Conservation (phyloP, 1,140 invertebrate genomes). For the Cydia pomonella region DNA sequence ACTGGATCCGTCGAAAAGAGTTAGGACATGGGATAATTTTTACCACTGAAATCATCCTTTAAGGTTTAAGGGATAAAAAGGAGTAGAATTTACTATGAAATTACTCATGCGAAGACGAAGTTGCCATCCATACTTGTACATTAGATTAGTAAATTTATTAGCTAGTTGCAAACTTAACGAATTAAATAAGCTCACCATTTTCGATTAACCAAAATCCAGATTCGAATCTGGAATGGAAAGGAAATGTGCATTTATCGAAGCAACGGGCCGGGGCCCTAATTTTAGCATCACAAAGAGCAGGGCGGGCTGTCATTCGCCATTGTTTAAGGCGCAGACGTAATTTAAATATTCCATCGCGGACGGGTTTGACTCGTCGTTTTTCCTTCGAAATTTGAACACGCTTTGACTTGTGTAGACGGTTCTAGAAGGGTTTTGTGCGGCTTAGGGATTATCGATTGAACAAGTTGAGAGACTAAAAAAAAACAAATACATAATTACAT, state of each 20-base stretch:
- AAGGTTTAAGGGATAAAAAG: too few relatives aligned
- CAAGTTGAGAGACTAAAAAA: not conserved
- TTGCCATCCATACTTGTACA: too few relatives aligned
- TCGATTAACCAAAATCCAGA: not conserved
- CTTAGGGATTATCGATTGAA: not conserved
- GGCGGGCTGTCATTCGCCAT: slow-evolving; percentile 56
- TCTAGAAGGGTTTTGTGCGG: not conserved
- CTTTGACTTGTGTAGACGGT: slow-evolving; percentile 12
- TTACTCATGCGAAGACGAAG: too few relatives aligned
- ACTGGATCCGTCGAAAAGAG: too few relatives aligned
- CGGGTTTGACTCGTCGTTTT: slow-evolving; percentile 47
- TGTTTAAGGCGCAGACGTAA: slow-evolving; percentile 71
- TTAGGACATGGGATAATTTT: too few relatives aligned
- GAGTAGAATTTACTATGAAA: too few relatives aligned
- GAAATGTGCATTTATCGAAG: slow-evolving; percentile 54
- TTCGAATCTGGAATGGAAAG: slow-evolving; percentile 36
- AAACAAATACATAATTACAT: not conserved
- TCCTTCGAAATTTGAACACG: slow-evolving; percentile 53
- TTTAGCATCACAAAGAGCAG: slow-evolving; percentile 72
- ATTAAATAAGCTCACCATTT: not conserved
- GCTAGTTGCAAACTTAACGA: too few relatives aligned
- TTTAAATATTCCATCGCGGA: slow-evolving; percentile 67
- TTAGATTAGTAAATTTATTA: too few relatives aligned
- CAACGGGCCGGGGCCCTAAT: slow-evolving; percentile 53
- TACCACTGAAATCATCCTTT: too few relatives aligned